phyloP scores from a whole-genome alignment of 2,113 vertebrate genomes.

The Thalassarche chlororhynchos region DNA sequence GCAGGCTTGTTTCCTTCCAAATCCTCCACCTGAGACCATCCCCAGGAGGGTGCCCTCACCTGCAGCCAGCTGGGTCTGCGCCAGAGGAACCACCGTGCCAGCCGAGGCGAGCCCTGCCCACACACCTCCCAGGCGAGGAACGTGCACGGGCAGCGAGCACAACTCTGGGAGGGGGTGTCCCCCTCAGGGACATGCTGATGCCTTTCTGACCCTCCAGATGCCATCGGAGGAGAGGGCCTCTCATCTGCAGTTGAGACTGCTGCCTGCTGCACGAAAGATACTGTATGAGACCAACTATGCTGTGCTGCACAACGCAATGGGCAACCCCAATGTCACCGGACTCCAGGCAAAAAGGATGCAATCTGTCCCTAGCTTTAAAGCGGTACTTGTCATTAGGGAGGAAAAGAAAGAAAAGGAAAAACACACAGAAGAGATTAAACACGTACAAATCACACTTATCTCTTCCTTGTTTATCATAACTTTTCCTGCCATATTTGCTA shows the following conservation, averaged over 20 bases:
- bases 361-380: background rate
- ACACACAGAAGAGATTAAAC: background rate
- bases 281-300: fast-evolving
- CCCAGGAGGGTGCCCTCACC: background rate
- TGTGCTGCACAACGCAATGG: fast-evolving
- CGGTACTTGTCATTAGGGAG: background rate
- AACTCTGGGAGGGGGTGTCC: background rate
- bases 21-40: background rate
- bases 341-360: background rate
- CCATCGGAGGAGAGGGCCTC: background rate
- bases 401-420: background rate
- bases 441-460: background rate
- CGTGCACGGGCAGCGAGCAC: background rate
- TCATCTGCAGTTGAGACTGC: background rate
- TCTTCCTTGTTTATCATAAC: constrained; percentile 16
- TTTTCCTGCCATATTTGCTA: background rate
- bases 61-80: background rate
- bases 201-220: background rate
- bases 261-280: background rate
- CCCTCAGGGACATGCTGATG: background rate
- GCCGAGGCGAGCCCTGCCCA: background rate
- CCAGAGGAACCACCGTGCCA: background rate
- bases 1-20: background rate
- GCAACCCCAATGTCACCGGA: fast-evolving
- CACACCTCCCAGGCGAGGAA: fast-evolving